Conservation (phyloP, 2,797 vertebrate genomes). For the Adrianichthys oophorus region DNA sequence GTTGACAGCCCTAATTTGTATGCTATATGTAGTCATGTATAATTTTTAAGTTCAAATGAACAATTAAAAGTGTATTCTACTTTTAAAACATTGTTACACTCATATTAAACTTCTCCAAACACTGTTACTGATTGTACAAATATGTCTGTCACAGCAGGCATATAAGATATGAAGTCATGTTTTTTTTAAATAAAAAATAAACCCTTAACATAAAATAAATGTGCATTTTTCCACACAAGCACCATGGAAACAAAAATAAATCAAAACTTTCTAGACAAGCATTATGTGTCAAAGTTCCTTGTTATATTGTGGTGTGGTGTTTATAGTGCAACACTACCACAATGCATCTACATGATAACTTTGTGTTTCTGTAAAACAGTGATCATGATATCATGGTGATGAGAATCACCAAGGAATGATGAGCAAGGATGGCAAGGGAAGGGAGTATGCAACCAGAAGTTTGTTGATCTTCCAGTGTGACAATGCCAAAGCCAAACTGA, state of each 20-base stretch:
- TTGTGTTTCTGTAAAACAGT: constrained; percentile 48
- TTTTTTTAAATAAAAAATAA: too few relatives aligned
- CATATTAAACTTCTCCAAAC: not conserved
- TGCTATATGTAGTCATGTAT: not conserved
- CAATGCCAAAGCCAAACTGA: constrained; percentile 75
- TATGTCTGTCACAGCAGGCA: too few relatives aligned
- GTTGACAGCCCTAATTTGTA: not conserved
- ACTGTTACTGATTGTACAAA: too few relatives aligned
- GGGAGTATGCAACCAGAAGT: constrained; percentile 72
- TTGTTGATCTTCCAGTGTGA: constrained; percentile 78
- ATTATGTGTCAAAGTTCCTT: constrained; percentile 26
- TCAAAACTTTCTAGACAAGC: constrained; percentile 48
- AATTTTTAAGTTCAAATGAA: too few relatives aligned
- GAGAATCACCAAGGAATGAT: constrained; percentile 54
- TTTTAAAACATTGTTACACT: constrained; percentile 29
- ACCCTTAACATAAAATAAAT: constrained; percentile 26
- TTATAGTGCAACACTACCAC: constrained; percentile 22
- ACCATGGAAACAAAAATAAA: constrained; percentile 39
- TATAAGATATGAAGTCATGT: too few relatives aligned
- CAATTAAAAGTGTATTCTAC: too few relatives aligned
- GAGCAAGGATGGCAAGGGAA: constrained; percentile 60
- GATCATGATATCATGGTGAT: constrained; percentile 53
- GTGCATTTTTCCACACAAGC: constrained; percentile 60
- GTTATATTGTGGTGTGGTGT: constrained; percentile 1
- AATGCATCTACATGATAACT: constrained; percentile 29